These are phyloP conservation scores for Nysson spinosus DNA, from an alignment of 2,888 invertebrate species.

Conservation along the genomic window DNA sequence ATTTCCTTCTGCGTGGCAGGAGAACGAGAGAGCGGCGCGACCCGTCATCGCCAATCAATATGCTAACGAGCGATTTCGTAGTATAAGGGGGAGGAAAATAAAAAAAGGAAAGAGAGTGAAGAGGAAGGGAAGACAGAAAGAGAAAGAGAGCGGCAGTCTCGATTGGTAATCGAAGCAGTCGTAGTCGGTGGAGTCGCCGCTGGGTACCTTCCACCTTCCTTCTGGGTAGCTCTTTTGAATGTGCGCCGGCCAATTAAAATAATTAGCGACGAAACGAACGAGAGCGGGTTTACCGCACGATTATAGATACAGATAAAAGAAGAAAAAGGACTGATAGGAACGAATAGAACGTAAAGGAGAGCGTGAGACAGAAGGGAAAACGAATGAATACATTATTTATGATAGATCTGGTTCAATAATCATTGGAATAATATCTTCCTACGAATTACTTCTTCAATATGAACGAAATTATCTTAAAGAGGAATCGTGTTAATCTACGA, in stretches of 20 bases:
- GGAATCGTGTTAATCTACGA: not conserved
- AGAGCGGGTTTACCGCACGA: conserved; percentile 68
- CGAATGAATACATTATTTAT: conserved; percentile 46
- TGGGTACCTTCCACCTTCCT: conserved; percentile 58
- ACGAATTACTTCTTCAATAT: not conserved
- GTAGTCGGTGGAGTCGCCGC: conserved; percentile 54
- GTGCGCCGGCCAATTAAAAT: conserved; percentile 77
- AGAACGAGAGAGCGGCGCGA: conserved; percentile 60
- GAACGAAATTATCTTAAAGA: not conserved
- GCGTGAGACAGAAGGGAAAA: conserved; percentile 37
- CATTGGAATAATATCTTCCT: conserved; percentile 30
- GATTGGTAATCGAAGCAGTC: conserved; percentile 62
- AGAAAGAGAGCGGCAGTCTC: conserved; percentile 22
- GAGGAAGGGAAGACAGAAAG: not conserved
- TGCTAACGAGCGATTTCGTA: conserved; percentile 74
- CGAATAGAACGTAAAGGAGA: conserved; percentile 35
- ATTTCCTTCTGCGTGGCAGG: conserved; percentile 57
- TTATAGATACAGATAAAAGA: conserved; percentile 70
- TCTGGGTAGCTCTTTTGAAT: conserved; percentile 73
- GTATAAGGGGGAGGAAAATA: conserved; percentile 11
- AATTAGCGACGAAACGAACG: conserved; percentile 77
- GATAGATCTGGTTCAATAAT: conserved; percentile 54
- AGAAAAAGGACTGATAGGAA: conserved; percentile 43
- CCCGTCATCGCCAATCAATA: conserved; percentile 77
- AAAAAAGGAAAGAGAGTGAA: conserved; percentile 11